These are phyloP conservation scores for Odontamblyopus rebecca DNA, from an alignment of 2,797 vertebrate genomes.

Conservation along the genomic window DNA sequence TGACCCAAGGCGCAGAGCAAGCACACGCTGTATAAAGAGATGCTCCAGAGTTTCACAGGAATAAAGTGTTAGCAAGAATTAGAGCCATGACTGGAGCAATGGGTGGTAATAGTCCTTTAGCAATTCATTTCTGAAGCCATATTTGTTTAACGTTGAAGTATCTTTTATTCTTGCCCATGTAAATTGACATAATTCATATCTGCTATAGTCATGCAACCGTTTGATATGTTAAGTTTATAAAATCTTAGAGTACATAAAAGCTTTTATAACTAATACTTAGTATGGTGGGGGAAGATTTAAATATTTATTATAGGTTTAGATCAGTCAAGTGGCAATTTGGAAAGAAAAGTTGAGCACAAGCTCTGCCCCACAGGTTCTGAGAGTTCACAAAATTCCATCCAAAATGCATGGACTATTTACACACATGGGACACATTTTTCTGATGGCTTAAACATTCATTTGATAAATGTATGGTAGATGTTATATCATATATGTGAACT, in stretches of 20 bases:
- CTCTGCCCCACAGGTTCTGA: not conserved
- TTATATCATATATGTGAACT: too few species aligned
- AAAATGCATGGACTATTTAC: too few species aligned
- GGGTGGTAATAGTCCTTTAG: not conserved
- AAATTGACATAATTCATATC: not conserved
- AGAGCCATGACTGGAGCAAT: constrained; percentile 9
- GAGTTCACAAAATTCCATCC: too few species aligned
- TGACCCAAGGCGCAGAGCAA: constrained; percentile 26
- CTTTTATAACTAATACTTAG: not conserved
- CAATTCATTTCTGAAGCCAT: not conserved
- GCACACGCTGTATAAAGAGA: constrained; percentile 26
- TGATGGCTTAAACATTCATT: too few species aligned
- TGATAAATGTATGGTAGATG: too few species aligned
- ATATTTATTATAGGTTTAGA: not conserved
- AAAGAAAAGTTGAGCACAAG: not conserved
- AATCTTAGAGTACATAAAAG: too few species aligned
- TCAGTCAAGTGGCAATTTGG: not conserved
- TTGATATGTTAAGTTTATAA: too few species aligned
- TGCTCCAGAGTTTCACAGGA: constrained; percentile 17
- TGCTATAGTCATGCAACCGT: too few species aligned
- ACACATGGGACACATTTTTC: too few species aligned
- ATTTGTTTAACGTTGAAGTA: not conserved
- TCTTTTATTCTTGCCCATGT: not conserved
- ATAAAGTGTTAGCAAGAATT: constrained; percentile 16
- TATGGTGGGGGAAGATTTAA: not conserved